Conservation (phyloP, 2,888 invertebrate species). For the Liposcelis brunnea region DNA sequence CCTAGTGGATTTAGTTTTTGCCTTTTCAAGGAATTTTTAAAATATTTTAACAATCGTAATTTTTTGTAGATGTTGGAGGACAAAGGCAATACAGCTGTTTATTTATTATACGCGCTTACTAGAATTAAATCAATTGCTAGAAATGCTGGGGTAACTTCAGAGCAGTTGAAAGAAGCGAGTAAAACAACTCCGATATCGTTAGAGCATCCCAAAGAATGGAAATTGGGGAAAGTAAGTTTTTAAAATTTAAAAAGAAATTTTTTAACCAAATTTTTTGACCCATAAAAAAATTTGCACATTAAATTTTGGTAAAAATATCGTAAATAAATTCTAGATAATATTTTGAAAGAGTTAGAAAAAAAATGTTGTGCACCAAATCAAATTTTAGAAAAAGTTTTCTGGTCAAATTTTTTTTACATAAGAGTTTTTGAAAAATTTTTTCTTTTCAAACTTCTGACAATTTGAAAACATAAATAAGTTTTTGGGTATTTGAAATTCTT, state of each 20-base stretch:
- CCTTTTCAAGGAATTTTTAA: background rate
- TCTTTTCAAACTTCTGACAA: too few species aligned
- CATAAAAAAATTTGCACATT: too few species aligned
- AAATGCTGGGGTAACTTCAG: constrained; percentile 47
- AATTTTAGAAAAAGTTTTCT: too few species aligned
- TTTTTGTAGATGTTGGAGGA: constrained; percentile 77
- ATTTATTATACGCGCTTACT: constrained; percentile 85
- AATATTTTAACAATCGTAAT: background rate
- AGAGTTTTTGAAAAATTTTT: too few species aligned
- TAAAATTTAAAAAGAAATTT: too few species aligned
- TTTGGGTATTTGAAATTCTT: too few species aligned
- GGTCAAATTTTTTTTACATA: too few species aligned
- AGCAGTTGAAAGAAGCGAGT: constrained; percentile 42
- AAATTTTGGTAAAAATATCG: too few species aligned
- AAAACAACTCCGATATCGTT: constrained; percentile 44
- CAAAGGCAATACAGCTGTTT: constrained; percentile 96
- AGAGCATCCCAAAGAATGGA: constrained; percentile 86
- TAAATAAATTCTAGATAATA: too few species aligned
- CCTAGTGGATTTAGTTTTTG: too few species aligned
- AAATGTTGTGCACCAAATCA: too few species aligned
- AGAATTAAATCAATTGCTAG: constrained; percentile 83
- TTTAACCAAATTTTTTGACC: background rate
- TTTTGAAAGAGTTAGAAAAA: background rate
- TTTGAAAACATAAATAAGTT: too few species aligned
- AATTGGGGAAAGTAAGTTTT: constrained; percentile 55